A percentile compares a stretch with the other conserved stretches of the same genome.
Evolutionary conservation across 2,888 invertebrate genomes (phyloP).

Genomic region (Drosophila quinaria): DNA sequence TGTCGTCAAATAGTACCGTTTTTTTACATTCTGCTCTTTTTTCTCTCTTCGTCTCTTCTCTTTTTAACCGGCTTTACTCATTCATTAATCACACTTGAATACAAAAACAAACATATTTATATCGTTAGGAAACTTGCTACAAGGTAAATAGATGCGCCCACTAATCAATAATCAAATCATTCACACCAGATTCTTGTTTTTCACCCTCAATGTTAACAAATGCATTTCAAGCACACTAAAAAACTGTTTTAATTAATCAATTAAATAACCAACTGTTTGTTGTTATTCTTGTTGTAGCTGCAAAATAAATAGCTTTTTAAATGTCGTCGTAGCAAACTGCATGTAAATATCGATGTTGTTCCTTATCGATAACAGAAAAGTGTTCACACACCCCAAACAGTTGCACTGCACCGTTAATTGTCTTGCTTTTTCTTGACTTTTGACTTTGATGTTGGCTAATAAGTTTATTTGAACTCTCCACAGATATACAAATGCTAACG

Average conservation of each 20-base stretch:
- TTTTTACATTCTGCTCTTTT: constrained; percentile 50
- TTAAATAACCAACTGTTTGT: constrained; percentile 15
- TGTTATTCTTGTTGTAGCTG: constrained; percentile 44
- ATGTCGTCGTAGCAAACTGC: constrained; percentile 64
- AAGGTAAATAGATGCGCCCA: constrained; percentile 86
- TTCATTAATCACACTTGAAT: constrained; percentile 38
- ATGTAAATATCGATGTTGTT: constrained; percentile 46
- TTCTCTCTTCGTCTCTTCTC: constrained; percentile 72
- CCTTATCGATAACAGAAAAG: constrained; percentile 12
- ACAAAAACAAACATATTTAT: constrained; percentile 18
- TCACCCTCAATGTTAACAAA: constrained; percentile 41
- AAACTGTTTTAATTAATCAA: constrained; percentile 13
- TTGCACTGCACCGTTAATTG: constrained; percentile 24
- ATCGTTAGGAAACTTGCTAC: constrained; percentile 87
- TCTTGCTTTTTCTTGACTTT: neutral
- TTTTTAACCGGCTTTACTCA: constrained; percentile 62
- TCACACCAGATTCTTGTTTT: constrained; percentile 47
- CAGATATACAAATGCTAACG: constrained; percentile 96
- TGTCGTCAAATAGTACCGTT: constrained; percentile 44
- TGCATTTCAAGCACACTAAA: constrained; percentile 29
- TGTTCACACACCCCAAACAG: neutral
- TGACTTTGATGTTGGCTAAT: neutral
- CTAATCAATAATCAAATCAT: constrained; percentile 26
- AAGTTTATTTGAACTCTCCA: constrained; percentile 10
- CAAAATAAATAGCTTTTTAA: constrained; percentile 66